A percentile compares a stretch with the other conserved stretches of the same genome.
phyloP scores from a whole-genome alignment of 2,113 vertebrate species.

The Loxodonta africana region DNA sequence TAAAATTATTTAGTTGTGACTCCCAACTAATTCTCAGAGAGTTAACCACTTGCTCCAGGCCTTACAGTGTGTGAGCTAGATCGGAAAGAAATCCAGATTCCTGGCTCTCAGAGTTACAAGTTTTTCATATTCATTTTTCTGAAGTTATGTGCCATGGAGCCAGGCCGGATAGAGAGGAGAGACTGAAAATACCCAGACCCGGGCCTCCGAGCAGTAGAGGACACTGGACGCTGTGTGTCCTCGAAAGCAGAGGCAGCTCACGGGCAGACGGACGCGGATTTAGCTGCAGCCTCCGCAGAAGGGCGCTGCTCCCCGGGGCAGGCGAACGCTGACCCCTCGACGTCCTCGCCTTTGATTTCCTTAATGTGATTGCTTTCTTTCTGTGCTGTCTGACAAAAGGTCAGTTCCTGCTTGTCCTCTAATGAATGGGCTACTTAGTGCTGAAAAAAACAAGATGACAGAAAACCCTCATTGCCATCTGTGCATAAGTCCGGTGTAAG shows the following conservation, averaged over 20 bases:
- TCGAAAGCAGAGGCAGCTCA: neutral
- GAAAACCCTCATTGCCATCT: neutral
- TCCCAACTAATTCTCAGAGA: neutral
- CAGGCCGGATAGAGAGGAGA: neutral
- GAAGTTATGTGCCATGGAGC: neutral
- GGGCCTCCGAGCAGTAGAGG: neutral
- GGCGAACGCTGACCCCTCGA: neutral
- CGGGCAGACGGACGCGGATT: neutral
- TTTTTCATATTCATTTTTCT: neutral
- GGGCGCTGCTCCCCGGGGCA: neutral
- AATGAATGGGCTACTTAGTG: neutral
- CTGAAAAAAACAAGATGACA: neutral
- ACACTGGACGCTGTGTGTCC: neutral
- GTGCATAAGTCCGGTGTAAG: neutral
- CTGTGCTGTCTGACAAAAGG: slow-evolving; percentile 41
- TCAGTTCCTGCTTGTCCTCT: slow-evolving; percentile 42
- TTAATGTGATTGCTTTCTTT: neutral
- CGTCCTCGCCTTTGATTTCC: neutral
- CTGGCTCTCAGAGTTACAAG: neutral
- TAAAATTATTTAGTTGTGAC: neutral
- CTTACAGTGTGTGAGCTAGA: neutral
- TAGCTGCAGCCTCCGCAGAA: neutral
- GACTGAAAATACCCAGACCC: neutral
- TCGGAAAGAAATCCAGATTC: neutral
- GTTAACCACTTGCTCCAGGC: neutral